These are phyloP conservation scores for Dermochelys coriacea DNA, from an alignment of 2,797 vertebrate species.

Conservation along the genomic window DNA sequence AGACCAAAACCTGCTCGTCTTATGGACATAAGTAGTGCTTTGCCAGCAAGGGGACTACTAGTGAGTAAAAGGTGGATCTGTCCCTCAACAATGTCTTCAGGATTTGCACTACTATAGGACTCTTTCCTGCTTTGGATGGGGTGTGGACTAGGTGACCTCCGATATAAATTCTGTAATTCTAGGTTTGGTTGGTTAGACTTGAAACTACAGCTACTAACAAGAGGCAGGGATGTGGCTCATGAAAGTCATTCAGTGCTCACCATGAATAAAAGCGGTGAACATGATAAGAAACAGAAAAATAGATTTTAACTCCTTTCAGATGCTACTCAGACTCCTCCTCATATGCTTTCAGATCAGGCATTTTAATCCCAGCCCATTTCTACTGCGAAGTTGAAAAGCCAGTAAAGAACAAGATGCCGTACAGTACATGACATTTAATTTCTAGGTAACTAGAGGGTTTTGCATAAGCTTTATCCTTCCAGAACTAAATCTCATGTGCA, in stretches of 20 bases:
- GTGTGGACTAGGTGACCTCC: background rate
- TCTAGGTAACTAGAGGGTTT: background rate
- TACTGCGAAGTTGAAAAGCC: background rate
- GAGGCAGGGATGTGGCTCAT: background rate
- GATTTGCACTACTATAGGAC: accelerated
- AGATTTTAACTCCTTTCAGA: background rate
- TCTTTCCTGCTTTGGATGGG: background rate
- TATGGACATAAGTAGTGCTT: background rate
- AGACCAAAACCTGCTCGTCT: accelerated
- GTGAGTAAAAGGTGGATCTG: background rate
- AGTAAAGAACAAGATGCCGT: background rate
- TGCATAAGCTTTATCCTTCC: background rate
- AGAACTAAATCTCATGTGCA: background rate
- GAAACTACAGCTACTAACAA: background rate
- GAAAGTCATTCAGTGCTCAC: background rate
- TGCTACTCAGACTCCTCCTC: background rate
- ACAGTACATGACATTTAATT: accelerated
- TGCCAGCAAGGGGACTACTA: background rate
- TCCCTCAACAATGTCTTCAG: background rate
- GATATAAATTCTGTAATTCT: background rate
- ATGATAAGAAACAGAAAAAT: background rate
- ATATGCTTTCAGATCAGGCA: background rate
- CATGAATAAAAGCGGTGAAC: background rate
- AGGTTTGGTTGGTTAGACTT: background rate
- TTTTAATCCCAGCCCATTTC: background rate